These are phyloP conservation scores for Brachirus orientalis DNA, from an alignment of 2,113 vertebrate species.

Conservation along the genomic window DNA sequence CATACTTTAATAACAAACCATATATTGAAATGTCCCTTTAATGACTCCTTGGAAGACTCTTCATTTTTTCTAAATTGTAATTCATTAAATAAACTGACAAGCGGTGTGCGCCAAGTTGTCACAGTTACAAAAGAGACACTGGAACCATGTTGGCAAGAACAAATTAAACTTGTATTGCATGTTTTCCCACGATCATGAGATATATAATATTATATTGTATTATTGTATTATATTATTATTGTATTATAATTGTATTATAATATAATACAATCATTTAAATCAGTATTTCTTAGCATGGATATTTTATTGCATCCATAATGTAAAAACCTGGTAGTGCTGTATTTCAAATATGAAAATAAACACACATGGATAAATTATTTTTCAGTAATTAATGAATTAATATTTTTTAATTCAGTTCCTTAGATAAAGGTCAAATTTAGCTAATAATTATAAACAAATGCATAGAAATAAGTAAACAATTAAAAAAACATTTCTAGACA, in stretches of 20 bases:
- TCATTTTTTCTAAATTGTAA: no score
- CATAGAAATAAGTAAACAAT: slow-evolving; percentile 6
- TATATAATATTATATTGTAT: no score
- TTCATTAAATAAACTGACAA: no score
- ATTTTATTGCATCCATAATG: slow-evolving; percentile 16
- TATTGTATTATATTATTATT: no score
- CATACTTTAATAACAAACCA: no score
- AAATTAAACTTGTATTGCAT: slow-evolving; percentile 44
- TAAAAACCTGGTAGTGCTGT: neutral
- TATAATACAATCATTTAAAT: slow-evolving; percentile 35
- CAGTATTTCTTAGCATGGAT: neutral
- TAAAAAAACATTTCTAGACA: no score
- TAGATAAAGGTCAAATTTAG: neutral
- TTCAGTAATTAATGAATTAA: neutral
- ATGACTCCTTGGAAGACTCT: no score
- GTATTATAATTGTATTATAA: slow-evolving; percentile 23
- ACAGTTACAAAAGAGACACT: slow-evolving; percentile 28
- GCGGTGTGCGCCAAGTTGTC: no score
- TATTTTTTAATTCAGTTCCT: neutral
- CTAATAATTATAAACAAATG: neutral
- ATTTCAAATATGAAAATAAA: slow-evolving; percentile 10
- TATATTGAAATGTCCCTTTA: no score
- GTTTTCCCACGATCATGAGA: slow-evolving; percentile 30
- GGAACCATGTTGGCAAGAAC: slow-evolving; percentile 19
- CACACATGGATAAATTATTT: neutral